Evolutionary conservation across 2,888 invertebrate species (phyloP).

Genomic region (Euzetes globulus): DNA sequence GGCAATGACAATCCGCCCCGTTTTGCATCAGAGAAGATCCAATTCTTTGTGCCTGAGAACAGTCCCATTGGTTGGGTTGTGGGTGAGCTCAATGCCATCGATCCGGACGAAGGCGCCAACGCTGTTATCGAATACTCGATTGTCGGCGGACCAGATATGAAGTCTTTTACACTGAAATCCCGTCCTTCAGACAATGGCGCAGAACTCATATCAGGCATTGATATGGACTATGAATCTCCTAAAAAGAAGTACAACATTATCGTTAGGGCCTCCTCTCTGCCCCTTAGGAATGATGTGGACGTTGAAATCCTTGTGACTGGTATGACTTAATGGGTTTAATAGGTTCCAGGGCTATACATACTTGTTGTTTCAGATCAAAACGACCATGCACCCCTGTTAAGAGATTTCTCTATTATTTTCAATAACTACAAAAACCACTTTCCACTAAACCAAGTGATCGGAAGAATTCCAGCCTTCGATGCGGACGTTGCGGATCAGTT

Average conservation of each 20-base stretch:
- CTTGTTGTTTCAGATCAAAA: too few species aligned
- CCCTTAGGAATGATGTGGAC: slow-evolving; percentile 75
- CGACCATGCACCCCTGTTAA: slow-evolving; percentile 61
- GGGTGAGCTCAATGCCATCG: slow-evolving; percentile 77
- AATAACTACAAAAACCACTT: slow-evolving; percentile 92
- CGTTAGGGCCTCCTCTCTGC: slow-evolving; percentile 82
- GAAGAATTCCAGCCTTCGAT: slow-evolving; percentile 83
- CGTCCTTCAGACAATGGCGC: slow-evolving; percentile 63
- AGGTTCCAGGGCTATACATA: not conserved
- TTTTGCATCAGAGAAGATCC: slow-evolving; percentile 78
- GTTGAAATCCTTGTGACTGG: slow-evolving; percentile 79
- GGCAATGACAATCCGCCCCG: slow-evolving; percentile 43
- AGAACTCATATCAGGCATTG: slow-evolving; percentile 76
- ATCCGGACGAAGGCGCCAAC: slow-evolving; percentile 86
- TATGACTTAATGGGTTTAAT: not conserved
- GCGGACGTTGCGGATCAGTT: slow-evolving; percentile 85
- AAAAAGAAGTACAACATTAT: slow-evolving; percentile 80
- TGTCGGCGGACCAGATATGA: slow-evolving; percentile 75
- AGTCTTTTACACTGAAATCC: slow-evolving; percentile 71
- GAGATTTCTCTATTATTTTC: slow-evolving; percentile 86
- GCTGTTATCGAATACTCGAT: slow-evolving; percentile 89
- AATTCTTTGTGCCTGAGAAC: slow-evolving; percentile 84
- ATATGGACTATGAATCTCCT: slow-evolving; percentile 91
- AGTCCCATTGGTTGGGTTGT: slow-evolving; percentile 92
- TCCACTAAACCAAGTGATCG: slow-evolving; percentile 76